Conservation (phyloP, 1,140 invertebrate species). For the Ephestia elutella region DNA sequence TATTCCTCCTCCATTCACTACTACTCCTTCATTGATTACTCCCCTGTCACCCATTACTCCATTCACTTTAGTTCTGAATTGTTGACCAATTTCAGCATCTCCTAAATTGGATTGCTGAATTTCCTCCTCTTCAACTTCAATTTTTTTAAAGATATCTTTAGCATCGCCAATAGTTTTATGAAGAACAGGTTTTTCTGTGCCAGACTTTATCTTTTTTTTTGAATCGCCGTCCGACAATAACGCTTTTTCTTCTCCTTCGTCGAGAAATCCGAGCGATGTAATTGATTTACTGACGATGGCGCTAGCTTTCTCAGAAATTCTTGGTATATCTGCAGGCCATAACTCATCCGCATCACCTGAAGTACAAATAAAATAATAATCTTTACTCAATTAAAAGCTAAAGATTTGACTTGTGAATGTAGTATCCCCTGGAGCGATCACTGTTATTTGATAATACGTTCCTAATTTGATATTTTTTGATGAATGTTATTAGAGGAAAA, state of each 20-base stretch:
- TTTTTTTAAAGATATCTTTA: neutral
- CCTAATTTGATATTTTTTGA: no score
- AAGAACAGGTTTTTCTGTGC: neutral
- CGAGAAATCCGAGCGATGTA: conserved; percentile 45
- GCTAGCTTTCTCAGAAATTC: conserved; percentile 33
- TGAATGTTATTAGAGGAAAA: conserved; percentile 4
- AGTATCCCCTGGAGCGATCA: no score
- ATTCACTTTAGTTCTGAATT: neutral
- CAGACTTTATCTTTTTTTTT: neutral
- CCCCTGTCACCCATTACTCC: no score
- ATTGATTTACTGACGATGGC: conserved; percentile 48
- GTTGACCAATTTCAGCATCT: neutral
- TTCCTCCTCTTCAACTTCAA: neutral
- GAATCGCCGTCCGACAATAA: neutral
- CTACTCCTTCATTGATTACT: no score
- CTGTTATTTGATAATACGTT: no score
- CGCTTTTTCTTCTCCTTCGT: conserved; percentile 44
- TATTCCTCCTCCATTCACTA: no score
- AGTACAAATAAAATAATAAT: conserved; percentile 3
- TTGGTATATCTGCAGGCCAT: conserved; percentile 42
- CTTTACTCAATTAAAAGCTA: no score
- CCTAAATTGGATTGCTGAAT: neutral
- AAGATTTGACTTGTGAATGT: no score
- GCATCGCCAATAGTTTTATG: neutral
- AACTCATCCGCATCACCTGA: conserved; percentile 51